phyloP scores from a whole-genome alignment of 2,888 invertebrate species.

The Lomographa bimaculata region DNA sequence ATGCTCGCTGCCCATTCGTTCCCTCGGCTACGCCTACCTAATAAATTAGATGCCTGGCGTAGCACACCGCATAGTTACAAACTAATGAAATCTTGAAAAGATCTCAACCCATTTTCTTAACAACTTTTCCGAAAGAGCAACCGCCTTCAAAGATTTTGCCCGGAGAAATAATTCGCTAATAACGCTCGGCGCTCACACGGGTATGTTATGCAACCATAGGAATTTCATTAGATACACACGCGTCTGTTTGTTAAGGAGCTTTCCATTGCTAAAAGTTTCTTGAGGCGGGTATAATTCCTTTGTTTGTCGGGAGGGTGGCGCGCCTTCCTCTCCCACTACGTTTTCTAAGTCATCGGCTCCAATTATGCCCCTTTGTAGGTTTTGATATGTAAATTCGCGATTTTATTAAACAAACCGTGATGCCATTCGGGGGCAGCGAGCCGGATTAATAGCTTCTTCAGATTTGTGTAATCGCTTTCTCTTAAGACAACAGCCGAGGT shows the following conservation, averaged over 20 bases:
- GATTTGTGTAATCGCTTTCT: constrained; percentile 84
- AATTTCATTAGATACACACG: constrained; percentile 84
- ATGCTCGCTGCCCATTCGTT: constrained; percentile 81
- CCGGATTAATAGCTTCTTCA: constrained; percentile 83
- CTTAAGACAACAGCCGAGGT: constrained; percentile 77
- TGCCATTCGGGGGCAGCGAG: constrained; percentile 82
- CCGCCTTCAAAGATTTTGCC: constrained; percentile 82
- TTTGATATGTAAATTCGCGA: constrained; percentile 84
- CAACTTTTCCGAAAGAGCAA: constrained; percentile 82
- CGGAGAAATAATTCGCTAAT: constrained; percentile 81
- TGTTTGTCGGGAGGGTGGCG: constrained; percentile 78
- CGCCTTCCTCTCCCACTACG: constrained; percentile 75
- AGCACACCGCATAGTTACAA: constrained; percentile 79
- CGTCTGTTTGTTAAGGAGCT: constrained; percentile 84
- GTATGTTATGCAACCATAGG: constrained; percentile 83
- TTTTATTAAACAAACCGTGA: constrained; percentile 84
- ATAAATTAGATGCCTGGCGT: constrained; percentile 79
- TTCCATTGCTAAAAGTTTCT: constrained; percentile 84
- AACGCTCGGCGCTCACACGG: constrained; percentile 76
- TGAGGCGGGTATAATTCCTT: constrained; percentile 84
- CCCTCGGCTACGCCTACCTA: constrained; percentile 80
- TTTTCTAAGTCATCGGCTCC: constrained; percentile 84
- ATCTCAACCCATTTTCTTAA: constrained; percentile 83
- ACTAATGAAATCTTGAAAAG: constrained; percentile 82
- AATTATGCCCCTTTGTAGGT: constrained; percentile 84